Base-by-base conservation (phyloP, 37 sponge, comb jelly and placozoan genomes). In the Bolinopsis microptera region DNA sequence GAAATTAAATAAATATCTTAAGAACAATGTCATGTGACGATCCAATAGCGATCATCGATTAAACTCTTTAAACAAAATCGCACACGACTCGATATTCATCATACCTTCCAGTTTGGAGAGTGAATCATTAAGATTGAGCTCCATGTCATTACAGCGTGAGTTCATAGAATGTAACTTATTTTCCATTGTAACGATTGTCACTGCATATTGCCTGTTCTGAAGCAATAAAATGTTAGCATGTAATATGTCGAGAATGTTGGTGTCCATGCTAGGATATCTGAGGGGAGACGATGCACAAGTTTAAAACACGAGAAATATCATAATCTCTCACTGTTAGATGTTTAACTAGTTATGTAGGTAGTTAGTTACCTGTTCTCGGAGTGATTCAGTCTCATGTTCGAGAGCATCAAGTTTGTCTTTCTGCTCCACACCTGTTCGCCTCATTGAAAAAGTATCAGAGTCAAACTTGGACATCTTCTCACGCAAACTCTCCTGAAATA, bases 401-500 rank as follows among this genome's bases (percentile, higher is more conserved):
- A 32, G 9, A 5, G 83, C 36, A 13, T 32, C 38, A 1, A 82
- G 8, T 23, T 23, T 82, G 8, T 82, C 83, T 36, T 36, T 31
- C 38, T 82, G 83, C 3, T 36, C 31, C 0, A 82, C 38, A 21
- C 3, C 23, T 8, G 38, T 82, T 32, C 23, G 32, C 38, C 35
- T 82, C 38, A 82, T 24, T 31, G 36, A 3, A 8, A 35, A 8
- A 2, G 35, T 82, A 3, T 82, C 83, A 32, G 22, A 30, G 38
- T 82, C 83, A 82, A 35, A 82, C 83, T 82, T 82, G 5, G 83
- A 82, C 3, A 82, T 82, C 83, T 35, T 31, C 36, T 36, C 38
- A 23, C 83, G 83, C 38, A 82, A 36, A 82, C 83, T 82, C 38
- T 82, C 83, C 83, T 82, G 76, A 26, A 22, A 74, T 67, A 22